These are phyloP conservation scores for Scaptomyza parva DNA, from an alignment of 2,888 invertebrate species.

Conservation along the genomic window DNA sequence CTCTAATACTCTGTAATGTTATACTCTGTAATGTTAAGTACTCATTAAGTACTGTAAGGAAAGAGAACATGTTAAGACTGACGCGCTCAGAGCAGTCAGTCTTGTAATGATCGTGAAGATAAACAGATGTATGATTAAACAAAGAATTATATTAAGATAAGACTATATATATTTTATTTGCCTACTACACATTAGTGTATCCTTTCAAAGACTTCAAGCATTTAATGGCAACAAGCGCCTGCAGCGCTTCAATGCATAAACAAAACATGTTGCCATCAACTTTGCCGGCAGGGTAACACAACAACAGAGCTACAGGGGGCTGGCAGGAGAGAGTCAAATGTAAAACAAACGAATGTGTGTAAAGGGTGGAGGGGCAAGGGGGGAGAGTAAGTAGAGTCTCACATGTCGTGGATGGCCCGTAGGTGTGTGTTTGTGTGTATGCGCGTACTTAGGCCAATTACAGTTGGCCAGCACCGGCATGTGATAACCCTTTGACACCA, in stretches of 20 bases:
- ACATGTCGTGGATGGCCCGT: conserved; percentile 41
- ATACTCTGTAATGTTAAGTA: too few species aligned
- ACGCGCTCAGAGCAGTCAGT: too few species aligned
- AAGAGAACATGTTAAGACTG: too few species aligned
- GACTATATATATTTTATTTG: too few species aligned
- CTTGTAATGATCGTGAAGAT: too few species aligned
- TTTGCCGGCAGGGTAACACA: conserved; percentile 6
- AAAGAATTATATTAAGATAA: too few species aligned
- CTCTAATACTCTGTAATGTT: too few species aligned
- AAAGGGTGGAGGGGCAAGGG: not conserved
- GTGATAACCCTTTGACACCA: conserved; percentile 69
- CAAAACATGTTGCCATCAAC: conserved; percentile 61
- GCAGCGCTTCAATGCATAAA: conserved; percentile 60
- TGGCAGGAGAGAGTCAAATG: conserved; percentile 8
- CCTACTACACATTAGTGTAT: too few species aligned
- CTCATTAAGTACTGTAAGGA: too few species aligned
- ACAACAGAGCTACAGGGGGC: not conserved
- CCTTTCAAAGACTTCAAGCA: conserved; percentile 10
- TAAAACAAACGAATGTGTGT: conserved; percentile 19
- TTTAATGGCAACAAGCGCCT: conserved; percentile 46
- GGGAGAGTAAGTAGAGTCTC: not conserved
- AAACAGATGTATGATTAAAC: too few species aligned
- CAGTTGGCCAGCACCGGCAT: conserved; percentile 36
- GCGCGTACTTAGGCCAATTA: conserved; percentile 72
- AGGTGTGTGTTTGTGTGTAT: conserved; percentile 61